A percentile compares a stretch with the other conserved stretches of the same genome.
phyloP scores from a whole-genome alignment of 2,797 vertebrate genomes.

The Echiichthys vipera region DNA sequence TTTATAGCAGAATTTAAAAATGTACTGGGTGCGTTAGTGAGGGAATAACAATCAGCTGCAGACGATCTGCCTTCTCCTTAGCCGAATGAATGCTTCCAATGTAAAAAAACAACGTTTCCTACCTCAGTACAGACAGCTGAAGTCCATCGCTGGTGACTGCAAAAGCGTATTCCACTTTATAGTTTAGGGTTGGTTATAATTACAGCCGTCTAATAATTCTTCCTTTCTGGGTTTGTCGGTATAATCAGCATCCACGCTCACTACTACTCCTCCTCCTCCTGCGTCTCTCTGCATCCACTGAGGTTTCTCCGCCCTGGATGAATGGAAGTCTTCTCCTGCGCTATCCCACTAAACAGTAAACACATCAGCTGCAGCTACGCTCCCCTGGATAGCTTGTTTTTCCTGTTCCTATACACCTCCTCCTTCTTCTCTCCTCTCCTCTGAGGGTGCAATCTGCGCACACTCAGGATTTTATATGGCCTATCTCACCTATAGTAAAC shows the following conservation, averaged over 20 bases:
- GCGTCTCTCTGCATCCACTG: slow-evolving; percentile 48
- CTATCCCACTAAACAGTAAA: slow-evolving; percentile 39
- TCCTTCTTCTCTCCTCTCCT: slow-evolving; percentile 44
- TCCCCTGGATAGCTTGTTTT: slow-evolving; percentile 39
- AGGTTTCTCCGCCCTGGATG: slow-evolving; percentile 26
- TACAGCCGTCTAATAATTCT: slow-evolving; percentile 7
- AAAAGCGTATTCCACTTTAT: slow-evolving; percentile 44
- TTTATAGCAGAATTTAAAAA: neutral
- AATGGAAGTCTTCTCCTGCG: slow-evolving; percentile 15
- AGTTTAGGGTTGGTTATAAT: slow-evolving; percentile 13
- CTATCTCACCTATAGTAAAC: slow-evolving; percentile 76
- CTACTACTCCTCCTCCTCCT: slow-evolving; percentile 29
- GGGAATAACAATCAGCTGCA: neutral
- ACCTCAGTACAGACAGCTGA: slow-evolving; percentile 64
- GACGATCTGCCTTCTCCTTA: neutral
- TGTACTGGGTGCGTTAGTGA: neutral
- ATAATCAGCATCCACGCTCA: slow-evolving; percentile 31
- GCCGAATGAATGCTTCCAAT: neutral
- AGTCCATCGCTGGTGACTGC: slow-evolving; percentile 62
- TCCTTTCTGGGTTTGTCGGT: slow-evolving; percentile 22
- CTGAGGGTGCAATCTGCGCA: slow-evolving; percentile 66
- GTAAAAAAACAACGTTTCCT: slow-evolving; percentile 34
- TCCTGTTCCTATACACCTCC: slow-evolving; percentile 19
- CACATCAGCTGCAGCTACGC: slow-evolving; percentile 27
- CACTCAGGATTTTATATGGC: slow-evolving; percentile 73